These are phyloP conservation scores for Congeria kusceri DNA, from an alignment of 2,888 invertebrate genomes.

Conservation along the genomic window DNA sequence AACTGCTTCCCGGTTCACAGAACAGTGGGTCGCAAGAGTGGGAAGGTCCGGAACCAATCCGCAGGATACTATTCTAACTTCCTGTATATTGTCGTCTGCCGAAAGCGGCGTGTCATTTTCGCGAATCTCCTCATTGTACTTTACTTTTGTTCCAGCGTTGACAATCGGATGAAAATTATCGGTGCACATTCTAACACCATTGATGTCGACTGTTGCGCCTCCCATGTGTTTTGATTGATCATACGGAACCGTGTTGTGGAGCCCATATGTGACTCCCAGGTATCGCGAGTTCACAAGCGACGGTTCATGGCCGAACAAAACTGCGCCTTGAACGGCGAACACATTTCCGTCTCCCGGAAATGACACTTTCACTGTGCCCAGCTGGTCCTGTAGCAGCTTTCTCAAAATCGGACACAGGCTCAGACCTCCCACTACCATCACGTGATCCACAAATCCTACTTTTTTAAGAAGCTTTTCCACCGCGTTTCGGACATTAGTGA, in stretches of 20 bases:
- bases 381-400: slow-evolving; percentile 10
- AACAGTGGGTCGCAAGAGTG: slow-evolving; percentile 42
- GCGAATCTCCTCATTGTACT: slow-evolving; percentile 26
- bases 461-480: slow-evolving; percentile 26
- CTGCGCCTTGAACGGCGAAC: slow-evolving; percentile 46
- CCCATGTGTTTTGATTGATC: slow-evolving; percentile 43
- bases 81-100: slow-evolving; percentile 38
- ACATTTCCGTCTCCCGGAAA: slow-evolving; percentile 32
- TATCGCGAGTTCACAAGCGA: slow-evolving; percentile 35
- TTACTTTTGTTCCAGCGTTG: slow-evolving; percentile 35
- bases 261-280: slow-evolving; percentile 48
- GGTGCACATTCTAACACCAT: slow-evolving; percentile 50
- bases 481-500: slow-evolving; percentile 24
- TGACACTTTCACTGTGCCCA: slow-evolving; percentile 17
- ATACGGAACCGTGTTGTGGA: slow-evolving; percentile 42
- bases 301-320: slow-evolving; percentile 44
- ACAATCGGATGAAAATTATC: slow-evolving; percentile 51
- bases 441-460: slow-evolving; percentile 20
- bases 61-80: slow-evolving; percentile 47
- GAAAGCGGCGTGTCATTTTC: slow-evolving; percentile 51
- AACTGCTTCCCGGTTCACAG: slow-evolving; percentile 37
- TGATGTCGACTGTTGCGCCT: slow-evolving; percentile 18
- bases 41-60: slow-evolving; percentile 30
- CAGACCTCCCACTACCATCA: slow-evolving; percentile 49
- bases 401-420: slow-evolving; percentile 27